phyloP scores from a whole-genome alignment of 2,888 invertebrate genomes.

The Urechis unicinctus region DNA sequence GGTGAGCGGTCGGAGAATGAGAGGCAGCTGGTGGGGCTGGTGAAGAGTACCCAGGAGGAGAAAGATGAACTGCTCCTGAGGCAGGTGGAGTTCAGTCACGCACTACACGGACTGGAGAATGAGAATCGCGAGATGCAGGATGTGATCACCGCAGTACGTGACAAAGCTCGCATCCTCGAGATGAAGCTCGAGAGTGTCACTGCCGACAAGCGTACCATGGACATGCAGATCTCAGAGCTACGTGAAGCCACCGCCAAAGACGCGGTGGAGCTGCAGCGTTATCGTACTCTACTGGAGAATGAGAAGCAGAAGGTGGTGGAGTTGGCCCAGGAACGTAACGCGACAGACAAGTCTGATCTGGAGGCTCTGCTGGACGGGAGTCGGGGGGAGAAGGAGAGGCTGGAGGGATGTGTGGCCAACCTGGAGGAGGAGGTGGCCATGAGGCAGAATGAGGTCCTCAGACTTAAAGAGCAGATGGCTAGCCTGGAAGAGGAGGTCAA shows the following conservation, averaged over 20 bases:
- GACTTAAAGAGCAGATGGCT: constrained; percentile 63
- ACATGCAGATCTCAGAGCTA: constrained; percentile 5
- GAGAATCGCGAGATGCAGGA: constrained; percentile 37
- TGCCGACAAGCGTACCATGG: constrained; percentile 61
- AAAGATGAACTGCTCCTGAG: constrained; percentile 54
- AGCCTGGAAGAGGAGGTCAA: constrained; percentile 66
- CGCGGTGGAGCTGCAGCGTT: constrained; percentile 72
- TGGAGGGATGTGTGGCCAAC: constrained; percentile 52
- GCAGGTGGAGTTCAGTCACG: constrained; percentile 71
- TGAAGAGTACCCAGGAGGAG: constrained; percentile 57
- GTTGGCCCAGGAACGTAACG: constrained; percentile 55
- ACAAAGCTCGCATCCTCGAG: constrained; percentile 64
- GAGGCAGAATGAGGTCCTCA: constrained; percentile 64
- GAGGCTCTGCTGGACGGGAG: constrained; percentile 60
- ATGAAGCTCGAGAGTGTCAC: constrained; percentile 68
- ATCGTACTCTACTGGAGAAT: constrained; percentile 73
- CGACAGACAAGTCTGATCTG: constrained; percentile 66
- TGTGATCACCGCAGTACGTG: constrained; percentile 57
- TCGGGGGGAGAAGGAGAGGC: constrained; percentile 65
- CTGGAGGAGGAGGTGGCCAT: constrained; percentile 58
- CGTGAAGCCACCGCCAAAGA: constrained; percentile 64
- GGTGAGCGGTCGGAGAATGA: constrained; percentile 45
- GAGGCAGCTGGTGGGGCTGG: constrained; percentile 69
- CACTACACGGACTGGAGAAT: constrained; percentile 55
- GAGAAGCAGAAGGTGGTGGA: constrained; percentile 76